A percentile compares a stretch with the other conserved stretches of the same genome.
Evolutionary conservation across 2,797 vertebrate genomes (phyloP).

Genomic region (Phaenicophaeus curvirostris): DNA sequence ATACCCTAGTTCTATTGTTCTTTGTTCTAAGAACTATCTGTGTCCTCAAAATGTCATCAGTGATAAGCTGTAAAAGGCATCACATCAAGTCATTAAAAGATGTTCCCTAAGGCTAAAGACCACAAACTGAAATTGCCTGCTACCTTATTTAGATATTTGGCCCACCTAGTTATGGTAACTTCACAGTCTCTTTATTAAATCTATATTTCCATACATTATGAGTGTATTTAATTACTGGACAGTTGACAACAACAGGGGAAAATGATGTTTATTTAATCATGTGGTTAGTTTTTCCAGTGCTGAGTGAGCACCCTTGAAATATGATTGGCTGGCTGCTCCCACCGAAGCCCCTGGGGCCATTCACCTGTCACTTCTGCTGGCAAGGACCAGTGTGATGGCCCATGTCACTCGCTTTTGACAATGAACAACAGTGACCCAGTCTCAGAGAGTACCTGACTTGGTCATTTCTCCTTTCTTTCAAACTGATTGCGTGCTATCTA

Average conservation of each 20-base stretch:
- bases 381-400: not conserved
- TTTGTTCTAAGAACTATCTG: conserved; percentile 72
- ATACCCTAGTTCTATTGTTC: conserved; percentile 72
- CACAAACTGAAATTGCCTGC: conserved; percentile 70
- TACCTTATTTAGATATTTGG: conserved; percentile 59
- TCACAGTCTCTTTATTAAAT: not conserved
- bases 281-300: not conserved
- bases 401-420: not conserved
- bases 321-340: conserved; percentile 8
- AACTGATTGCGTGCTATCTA: not conserved
- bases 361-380: conserved; percentile 56
- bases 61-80: conserved; percentile 82
- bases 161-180: not conserved
- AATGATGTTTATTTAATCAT: conserved; percentile 27
- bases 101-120: conserved; percentile 78
- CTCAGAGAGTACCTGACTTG: not conserved
- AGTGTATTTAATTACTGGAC: not conserved
- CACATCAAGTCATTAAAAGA: conserved; percentile 84
- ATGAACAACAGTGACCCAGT: not conserved
- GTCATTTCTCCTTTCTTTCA: not conserved
- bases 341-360: not conserved
- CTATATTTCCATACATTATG: not conserved
- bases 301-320: not conserved
- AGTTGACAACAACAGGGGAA: not conserved
- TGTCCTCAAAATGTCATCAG: conserved; percentile 86